Evolutionary conservation across 2,113 vertebrate species (phyloP), one percentile per base, ranked within the genome.

Genomic region (Ictalurus punctatus): DNA sequence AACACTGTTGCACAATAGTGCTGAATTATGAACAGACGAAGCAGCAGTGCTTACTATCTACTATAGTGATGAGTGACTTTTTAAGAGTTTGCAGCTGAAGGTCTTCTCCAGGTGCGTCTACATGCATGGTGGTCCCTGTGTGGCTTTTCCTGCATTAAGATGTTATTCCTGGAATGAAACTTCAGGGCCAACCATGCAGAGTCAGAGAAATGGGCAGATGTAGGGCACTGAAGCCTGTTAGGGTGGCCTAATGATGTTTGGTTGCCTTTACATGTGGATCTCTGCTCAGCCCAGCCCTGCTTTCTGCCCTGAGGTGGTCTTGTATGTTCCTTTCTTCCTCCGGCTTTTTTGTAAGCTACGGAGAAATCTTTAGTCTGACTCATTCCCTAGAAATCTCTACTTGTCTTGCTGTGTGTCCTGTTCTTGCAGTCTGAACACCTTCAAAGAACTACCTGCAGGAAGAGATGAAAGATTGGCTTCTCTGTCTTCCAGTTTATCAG

Each of bases 81-180:
- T 74, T 34, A n/a, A 52, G 58, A 27, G 23, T 87, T 91, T 79
- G 74, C 52, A 84, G 81, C 73, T 86, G 79, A 79, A 92, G 58
- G 84, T 79, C 19, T 86, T 89, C 63, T 85, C 67, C 81, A 89
- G 69, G 86, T 88, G 82, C 16, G 14, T 88, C 56, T 87, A 61
- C 69, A 10, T 63, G 87, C 59, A 78, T 85, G 85, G 85, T 90
- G 89, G 89, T 89, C 90, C 37, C 61, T 44, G 90, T 76, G 30
- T 61, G 82, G 63, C 85, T 27, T 58, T 74, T 74, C 17, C 37
- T 87, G 30, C 76, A 23, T 21, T 52, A 59, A 87, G 21, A 48
- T 83, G 87, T 88, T 88, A 92, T 91, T 92, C 90, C 69, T 90
- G 89, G 90, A 86, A 56, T 87, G 84, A 59, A 84, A 89, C 86